Conservation (phyloP, 1,140 invertebrate species). For the Cepaea nemoralis region DNA sequence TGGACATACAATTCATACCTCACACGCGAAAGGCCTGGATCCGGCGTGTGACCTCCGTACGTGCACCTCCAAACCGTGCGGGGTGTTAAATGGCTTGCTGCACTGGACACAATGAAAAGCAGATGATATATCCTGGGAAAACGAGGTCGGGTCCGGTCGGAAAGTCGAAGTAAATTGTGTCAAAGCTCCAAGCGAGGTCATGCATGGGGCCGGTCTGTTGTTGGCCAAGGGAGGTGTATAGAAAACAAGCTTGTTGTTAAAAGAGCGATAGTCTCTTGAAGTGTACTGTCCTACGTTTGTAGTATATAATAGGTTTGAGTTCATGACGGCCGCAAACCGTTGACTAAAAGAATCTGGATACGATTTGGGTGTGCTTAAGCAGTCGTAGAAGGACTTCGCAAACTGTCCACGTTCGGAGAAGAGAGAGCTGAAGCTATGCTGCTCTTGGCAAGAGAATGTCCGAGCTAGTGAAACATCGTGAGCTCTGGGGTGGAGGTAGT, state of each 20-base stretch:
- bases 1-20: too few species aligned
- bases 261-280: background rate
- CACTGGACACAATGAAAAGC: slow-evolving; percentile 96
- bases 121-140: background rate
- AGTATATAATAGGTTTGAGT: background rate
- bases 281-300: background rate
- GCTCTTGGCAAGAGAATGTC: background rate
- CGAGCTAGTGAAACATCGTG: background rate
- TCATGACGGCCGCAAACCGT: background rate
- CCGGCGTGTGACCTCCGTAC: slow-evolving; percentile 92
- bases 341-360: background rate
- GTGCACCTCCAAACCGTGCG: slow-evolving; percentile 92
- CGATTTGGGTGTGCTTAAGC: background rate
- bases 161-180: slow-evolving; percentile 20
- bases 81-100: slow-evolving; percentile 97
- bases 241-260: background rate
- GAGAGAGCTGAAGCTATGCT: background rate
- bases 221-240: background rate
- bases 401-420: background rate
- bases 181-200: background rate
- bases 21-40: slow-evolving; percentile 93
- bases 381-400: background rate
- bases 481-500: background rate
- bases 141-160: background rate
- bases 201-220: background rate